phyloP scores from a whole-genome alignment of 2,113 vertebrate species.

The Lanius ludovicianus region DNA sequence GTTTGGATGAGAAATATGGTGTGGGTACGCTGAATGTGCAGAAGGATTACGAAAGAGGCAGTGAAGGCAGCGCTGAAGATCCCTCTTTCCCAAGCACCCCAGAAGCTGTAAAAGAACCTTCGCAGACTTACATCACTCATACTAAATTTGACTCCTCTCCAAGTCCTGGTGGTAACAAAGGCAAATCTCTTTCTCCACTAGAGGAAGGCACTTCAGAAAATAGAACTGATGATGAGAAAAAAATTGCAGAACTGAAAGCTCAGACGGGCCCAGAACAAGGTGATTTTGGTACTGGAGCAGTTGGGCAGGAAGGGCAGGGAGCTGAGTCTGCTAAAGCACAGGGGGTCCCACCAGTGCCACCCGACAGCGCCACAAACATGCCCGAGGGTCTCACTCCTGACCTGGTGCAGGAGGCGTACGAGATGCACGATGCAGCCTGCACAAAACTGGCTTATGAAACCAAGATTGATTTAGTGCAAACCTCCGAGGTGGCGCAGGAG shows the following conservation, averaged over 20 bases:
- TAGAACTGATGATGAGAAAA: slow-evolving; percentile 81
- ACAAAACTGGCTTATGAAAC: slow-evolving; percentile 81
- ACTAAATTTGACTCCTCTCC: slow-evolving; percentile 80
- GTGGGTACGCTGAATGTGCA: slow-evolving; percentile 37
- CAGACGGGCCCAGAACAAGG: slow-evolving; percentile 62
- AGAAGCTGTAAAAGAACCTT: slow-evolving; percentile 61
- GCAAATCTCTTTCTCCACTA: slow-evolving; percentile 55
- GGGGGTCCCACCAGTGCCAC: background rate
- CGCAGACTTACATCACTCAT: slow-evolving; percentile 75
- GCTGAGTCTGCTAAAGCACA: slow-evolving; percentile 61
- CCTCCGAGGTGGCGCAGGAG: slow-evolving; percentile 77
- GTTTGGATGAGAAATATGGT: slow-evolving; percentile 14
- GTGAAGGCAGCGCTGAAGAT: slow-evolving; percentile 70
- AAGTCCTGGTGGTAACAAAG: slow-evolving; percentile 63
- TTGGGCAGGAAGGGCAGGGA: slow-evolving; percentile 55
- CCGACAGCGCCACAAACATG: slow-evolving; percentile 70
- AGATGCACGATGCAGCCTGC: slow-evolving; percentile 74
- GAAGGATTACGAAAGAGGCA: slow-evolving; percentile 67
- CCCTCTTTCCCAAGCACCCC: slow-evolving; percentile 73
- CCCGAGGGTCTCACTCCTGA: slow-evolving; percentile 93
- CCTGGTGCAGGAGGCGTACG: slow-evolving; percentile 89
- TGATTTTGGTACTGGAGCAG: slow-evolving; percentile 12
- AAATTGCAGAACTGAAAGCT: slow-evolving; percentile 78
- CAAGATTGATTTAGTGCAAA: slow-evolving; percentile 80
- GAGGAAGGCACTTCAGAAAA: slow-evolving; percentile 75